Evolutionary conservation across 2,113 vertebrate species (phyloP).

Genomic region (Todiramphus chloris): DNA sequence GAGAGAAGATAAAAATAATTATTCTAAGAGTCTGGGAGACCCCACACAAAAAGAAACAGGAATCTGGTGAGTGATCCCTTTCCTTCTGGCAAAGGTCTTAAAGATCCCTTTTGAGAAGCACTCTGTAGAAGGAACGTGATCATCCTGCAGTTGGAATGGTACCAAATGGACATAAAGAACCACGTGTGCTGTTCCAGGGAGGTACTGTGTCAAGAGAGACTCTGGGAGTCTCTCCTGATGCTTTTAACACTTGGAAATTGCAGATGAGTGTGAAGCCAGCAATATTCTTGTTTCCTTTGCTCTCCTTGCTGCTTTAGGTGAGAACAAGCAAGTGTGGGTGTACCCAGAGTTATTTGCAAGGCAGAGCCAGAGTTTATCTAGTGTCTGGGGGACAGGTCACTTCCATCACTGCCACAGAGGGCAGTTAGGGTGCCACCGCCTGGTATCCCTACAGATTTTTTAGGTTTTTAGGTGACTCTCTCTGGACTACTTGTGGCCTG

Average conservation of each 20-base stretch:
- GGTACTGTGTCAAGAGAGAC: background rate
- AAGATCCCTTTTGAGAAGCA: background rate
- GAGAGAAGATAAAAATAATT: background rate
- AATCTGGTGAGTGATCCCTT: background rate
- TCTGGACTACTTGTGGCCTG: background rate
- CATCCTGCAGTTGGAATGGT: background rate
- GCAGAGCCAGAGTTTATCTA: background rate
- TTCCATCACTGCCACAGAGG: background rate
- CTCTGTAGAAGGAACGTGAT: background rate
- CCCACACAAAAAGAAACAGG: accelerated
- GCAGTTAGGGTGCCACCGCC: background rate
- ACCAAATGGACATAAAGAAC: background rate
- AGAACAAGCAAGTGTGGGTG: background rate
- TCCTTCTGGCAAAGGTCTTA: background rate
- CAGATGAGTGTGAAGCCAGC: background rate
- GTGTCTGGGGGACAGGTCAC: background rate
- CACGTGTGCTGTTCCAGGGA: background rate
- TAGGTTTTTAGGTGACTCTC: background rate
- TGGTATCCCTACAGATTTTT: background rate
- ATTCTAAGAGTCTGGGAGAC: background rate
- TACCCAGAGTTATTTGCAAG: background rate
- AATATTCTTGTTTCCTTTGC: background rate
- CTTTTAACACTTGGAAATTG: background rate
- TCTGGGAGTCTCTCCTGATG: background rate
- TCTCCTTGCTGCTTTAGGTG: background rate